Percentiles rank a stretch among this genome's conserved stretches.
Conservation (phyloP, 2,888 invertebrate genomes). For the Drosophila pseudotakahashii region DNA sequence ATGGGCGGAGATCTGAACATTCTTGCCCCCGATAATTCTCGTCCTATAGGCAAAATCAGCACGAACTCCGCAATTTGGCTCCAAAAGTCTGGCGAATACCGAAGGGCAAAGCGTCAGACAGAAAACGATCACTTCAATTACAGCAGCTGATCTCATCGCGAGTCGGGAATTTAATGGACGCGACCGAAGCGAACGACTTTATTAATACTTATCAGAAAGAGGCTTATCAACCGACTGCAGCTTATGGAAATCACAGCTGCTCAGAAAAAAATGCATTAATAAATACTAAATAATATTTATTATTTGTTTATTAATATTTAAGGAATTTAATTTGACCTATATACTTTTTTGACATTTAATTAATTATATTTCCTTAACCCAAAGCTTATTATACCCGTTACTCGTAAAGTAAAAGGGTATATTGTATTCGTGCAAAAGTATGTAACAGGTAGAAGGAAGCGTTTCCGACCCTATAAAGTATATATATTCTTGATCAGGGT, state of each 20-base stretch:
- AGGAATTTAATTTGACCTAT: no score
- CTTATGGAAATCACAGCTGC: background rate
- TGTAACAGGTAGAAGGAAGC: no score
- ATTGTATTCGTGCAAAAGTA: no score
- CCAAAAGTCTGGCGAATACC: background rate
- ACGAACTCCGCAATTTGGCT: background rate
- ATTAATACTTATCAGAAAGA: background rate
- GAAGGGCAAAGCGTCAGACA: no score
- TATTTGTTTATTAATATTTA: no score
- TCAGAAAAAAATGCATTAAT: background rate
- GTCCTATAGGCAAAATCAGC: background rate
- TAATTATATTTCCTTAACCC: no score
- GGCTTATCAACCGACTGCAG: background rate
- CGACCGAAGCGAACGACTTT: background rate
- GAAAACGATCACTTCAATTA: background rate
- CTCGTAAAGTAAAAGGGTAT: no score
- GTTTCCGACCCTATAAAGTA: no score
- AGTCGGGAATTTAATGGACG: background rate
- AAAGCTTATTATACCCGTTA: no score
- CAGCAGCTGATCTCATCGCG: constrained; percentile 1
- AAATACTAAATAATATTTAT: no score
- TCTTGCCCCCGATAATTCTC: constrained; percentile 1
- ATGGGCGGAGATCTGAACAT: background rate
- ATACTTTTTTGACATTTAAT: no score
- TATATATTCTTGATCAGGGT: no score